Percentiles rank a stretch among this genome's conserved stretches.
Conservation (phyloP, 2,797 vertebrate genomes). For the Xerus rutilus region DNA sequence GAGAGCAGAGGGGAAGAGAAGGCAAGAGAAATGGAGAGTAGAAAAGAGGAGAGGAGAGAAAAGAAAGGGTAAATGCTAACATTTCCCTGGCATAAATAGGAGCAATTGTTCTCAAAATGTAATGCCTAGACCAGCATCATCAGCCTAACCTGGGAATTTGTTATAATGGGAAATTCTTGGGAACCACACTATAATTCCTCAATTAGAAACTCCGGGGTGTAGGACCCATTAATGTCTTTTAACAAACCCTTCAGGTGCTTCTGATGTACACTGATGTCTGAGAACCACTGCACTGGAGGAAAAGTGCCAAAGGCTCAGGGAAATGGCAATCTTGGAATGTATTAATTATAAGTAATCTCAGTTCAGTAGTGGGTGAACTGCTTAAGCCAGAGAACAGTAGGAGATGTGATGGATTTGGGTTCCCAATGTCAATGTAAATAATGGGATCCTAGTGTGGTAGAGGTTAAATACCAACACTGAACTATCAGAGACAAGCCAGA, state of each 20-base stretch:
- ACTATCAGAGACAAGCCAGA: not conserved
- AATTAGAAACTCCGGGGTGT: not conserved
- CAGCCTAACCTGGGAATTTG: not conserved
- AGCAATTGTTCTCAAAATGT: not conserved
- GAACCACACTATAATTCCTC: not conserved
- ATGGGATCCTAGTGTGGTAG: not conserved
- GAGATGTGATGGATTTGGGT: not conserved
- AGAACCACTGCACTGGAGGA: not conserved
- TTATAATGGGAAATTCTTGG: not conserved
- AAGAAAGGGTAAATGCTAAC: not conserved
- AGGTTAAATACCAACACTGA: not conserved
- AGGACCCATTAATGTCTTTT: not conserved
- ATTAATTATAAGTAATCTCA: not conserved
- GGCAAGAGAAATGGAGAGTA: too few species aligned
- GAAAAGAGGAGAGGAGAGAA: too few species aligned
- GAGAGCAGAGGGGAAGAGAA: too few species aligned
- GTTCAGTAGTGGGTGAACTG: not conserved
- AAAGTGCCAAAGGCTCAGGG: not conserved
- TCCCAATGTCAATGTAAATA: not conserved
- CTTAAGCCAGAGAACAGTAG: not conserved
- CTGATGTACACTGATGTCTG: not conserved
- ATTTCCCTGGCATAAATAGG: not conserved
- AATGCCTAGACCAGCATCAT: not conserved
- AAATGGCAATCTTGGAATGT: not conserved
- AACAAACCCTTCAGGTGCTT: not conserved